Evolutionary conservation across 2,888 invertebrate genomes (phyloP).

Genomic region (Stenoptilia bipunctidactyla): DNA sequence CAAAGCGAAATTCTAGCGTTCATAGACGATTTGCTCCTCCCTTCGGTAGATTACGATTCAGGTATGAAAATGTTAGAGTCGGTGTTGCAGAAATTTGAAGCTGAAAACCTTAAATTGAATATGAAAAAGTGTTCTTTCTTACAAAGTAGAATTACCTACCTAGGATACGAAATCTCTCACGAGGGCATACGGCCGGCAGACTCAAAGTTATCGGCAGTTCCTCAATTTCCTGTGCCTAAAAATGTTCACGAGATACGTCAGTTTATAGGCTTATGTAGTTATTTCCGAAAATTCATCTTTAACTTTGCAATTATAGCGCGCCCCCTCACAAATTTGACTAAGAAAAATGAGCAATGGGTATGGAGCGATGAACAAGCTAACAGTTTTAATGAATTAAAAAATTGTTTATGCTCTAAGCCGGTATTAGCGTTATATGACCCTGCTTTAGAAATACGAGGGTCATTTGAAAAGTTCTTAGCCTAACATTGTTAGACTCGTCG

Average conservation of each 20-base stretch:
- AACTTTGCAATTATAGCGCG: constrained; percentile 19
- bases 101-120: constrained; percentile 17
- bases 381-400: constrained; percentile 12
- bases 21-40: constrained; percentile 14
- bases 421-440: constrained; percentile 21
- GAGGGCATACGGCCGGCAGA: constrained; percentile 16
- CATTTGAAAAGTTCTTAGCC: no score
- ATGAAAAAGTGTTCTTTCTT: constrained; percentile 20
- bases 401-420: constrained; percentile 15
- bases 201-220: constrained; percentile 14
- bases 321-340: constrained; percentile 17
- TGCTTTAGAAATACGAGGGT: constrained; percentile 9
- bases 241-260: constrained; percentile 20
- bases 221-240: constrained; percentile 15
- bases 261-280: constrained; percentile 21
- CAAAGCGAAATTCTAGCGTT: constrained; percentile 6
- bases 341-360: constrained; percentile 17
- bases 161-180: constrained; percentile 18
- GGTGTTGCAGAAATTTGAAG: constrained; percentile 6
- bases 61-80: constrained; percentile 10
- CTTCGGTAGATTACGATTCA: constrained; percentile 7
- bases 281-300: constrained; percentile 22
- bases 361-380: not conserved
- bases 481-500: no score
- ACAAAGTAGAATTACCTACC: constrained; percentile 14